phyloP scores from a whole-genome alignment of 2,797 vertebrate genomes.

The Alfaro cultratus region DNA sequence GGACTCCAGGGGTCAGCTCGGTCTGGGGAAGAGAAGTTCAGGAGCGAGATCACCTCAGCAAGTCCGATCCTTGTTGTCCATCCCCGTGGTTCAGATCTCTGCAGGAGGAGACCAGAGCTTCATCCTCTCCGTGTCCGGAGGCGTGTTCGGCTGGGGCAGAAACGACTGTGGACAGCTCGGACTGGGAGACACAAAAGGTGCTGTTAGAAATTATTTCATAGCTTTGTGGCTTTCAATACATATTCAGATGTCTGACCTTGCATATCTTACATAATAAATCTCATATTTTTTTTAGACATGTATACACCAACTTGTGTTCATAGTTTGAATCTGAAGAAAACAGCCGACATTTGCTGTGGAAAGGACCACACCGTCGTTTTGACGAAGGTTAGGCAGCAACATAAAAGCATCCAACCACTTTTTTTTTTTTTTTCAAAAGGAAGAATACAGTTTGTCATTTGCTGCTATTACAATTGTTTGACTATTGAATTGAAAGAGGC shows the following conservation, averaged over 20 bases:
- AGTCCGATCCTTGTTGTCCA: constrained; percentile 75
- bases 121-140: constrained; percentile 85
- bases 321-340: constrained; percentile 75
- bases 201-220: neutral
- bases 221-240: neutral
- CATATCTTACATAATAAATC: neutral
- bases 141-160: constrained; percentile 86
- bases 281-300: constrained; percentile 69
- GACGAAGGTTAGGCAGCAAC: constrained; percentile 79
- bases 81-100: constrained; percentile 83
- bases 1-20: constrained; percentile 85
- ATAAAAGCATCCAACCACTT: neutral
- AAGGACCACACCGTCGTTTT: constrained; percentile 83
- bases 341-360: constrained; percentile 83
- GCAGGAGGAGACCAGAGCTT: constrained; percentile 89
- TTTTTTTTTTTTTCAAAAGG: neutral
- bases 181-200: constrained; percentile 84
- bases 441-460: neutral
- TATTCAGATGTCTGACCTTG: neutral
- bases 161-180: constrained; percentile 88
- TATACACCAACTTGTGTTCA: constrained; percentile 69
- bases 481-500: neutral
- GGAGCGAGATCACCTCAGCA: constrained; percentile 65
- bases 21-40: constrained; percentile 73
- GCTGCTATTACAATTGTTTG: neutral